Conservation (phyloP, 2,888 invertebrate species). For the Ischnus inquisitorius region DNA sequence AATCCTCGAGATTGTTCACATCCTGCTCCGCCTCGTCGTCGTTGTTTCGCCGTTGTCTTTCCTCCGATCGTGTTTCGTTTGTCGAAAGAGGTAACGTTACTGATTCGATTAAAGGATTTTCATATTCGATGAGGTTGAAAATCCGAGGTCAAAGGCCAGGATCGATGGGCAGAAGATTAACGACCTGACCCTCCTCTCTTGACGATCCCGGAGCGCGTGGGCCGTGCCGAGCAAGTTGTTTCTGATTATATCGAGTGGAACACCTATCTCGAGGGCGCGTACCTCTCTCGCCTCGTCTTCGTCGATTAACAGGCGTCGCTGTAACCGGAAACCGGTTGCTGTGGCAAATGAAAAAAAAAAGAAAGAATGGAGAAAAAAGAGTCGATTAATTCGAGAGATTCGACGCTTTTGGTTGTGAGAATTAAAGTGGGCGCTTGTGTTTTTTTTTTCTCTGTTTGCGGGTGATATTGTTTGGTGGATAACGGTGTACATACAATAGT, state of each 20-base stretch:
- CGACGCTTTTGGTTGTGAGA: neutral
- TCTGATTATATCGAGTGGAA: conserved; percentile 18
- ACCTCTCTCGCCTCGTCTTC: neutral
- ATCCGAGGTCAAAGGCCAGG: conserved; percentile 15
- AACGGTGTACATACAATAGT: conserved; percentile 7
- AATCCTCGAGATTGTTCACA: neutral
- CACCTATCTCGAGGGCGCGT: conserved; percentile 17
- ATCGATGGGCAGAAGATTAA: conserved; percentile 5
- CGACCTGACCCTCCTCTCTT: neutral
- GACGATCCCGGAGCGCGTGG: neutral
- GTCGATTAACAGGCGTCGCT: conserved; percentile 11
- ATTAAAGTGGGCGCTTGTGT: neutral
- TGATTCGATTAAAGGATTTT: conserved; percentile 7
- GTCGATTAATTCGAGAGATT: conserved; percentile 18
- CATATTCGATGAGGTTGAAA: conserved; percentile 10
- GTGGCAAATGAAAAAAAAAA: neutral
- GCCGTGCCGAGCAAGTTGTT: neutral
- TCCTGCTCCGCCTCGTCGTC: neutral
- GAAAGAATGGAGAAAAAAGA: neutral
- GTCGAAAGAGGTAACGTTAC: neutral
- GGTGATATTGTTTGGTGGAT: neutral
- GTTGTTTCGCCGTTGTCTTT: neutral
- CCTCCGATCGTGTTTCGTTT: neutral
- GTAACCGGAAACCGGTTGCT: conserved; percentile 18
- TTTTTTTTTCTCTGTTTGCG: neutral